These are phyloP conservation scores for Diphyllodes magnificus DNA, from an alignment of 2,113 vertebrate genomes.

Conservation along the genomic window DNA sequence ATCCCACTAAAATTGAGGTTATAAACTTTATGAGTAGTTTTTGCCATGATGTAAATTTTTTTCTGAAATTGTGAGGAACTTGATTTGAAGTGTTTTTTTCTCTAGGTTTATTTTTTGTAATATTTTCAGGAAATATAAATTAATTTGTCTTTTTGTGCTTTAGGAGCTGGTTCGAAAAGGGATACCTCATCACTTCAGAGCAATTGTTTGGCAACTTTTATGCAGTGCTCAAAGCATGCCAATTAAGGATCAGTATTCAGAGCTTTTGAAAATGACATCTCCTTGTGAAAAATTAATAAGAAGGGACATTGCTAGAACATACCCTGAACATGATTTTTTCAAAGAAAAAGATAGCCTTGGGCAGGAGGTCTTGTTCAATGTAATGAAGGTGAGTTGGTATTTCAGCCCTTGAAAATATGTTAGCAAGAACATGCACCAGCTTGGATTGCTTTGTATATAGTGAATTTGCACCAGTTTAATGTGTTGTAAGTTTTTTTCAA, in stretches of 20 bases:
- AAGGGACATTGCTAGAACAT: slow-evolving; percentile 96
- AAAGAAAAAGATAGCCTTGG: slow-evolving; percentile 97
- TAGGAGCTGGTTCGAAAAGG: slow-evolving; percentile 97
- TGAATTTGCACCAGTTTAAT: neutral
- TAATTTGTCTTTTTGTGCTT: neutral
- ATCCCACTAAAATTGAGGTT: neutral
- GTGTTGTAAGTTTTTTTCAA: neutral
- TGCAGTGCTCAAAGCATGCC: slow-evolving; percentile 94
- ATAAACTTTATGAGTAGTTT: neutral
- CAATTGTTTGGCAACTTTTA: slow-evolving; percentile 96
- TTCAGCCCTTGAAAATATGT: neutral
- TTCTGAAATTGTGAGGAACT: neutral
- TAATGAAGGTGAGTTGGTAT: slow-evolving; percentile 88
- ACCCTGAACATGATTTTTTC: slow-evolving; percentile 98
- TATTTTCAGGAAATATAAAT: neutral
- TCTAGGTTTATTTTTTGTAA: neutral
- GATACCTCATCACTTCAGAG: slow-evolving; percentile 96
- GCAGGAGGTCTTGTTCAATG: slow-evolving; percentile 99
- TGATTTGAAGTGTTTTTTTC: neutral
- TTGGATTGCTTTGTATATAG: neutral
- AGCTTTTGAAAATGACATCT: slow-evolving; percentile 97
- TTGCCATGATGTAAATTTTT: neutral
- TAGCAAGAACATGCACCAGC: neutral
- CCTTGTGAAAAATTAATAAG: slow-evolving; percentile 97
- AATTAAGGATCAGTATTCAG: slow-evolving; percentile 98